Conservation (phyloP, 2,888 invertebrate species). For the Melinaea marsaeus region DNA sequence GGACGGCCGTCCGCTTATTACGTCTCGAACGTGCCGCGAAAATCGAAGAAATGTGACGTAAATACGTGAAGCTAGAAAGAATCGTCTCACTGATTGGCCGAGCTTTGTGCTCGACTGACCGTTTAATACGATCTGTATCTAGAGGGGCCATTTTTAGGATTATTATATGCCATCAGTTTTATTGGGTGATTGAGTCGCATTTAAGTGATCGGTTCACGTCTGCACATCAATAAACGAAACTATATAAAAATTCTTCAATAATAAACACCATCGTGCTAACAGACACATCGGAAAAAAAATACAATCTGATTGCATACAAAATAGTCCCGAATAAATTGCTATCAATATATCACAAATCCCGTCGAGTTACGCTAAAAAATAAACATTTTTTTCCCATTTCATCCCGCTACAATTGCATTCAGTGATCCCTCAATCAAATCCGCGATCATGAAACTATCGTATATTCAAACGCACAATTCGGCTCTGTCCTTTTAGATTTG, state of each 20-base stretch:
- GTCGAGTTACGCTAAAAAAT: slow-evolving; percentile 28
- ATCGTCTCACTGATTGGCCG: slow-evolving; percentile 69
- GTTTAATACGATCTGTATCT: slow-evolving; percentile 73
- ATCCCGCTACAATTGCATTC: slow-evolving; percentile 29
- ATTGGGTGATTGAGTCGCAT: slow-evolving; percentile 47
- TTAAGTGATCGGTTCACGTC: slow-evolving; percentile 34
- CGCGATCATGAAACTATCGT: slow-evolving; percentile 27
- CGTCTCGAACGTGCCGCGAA: slow-evolving; percentile 75
- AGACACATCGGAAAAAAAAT: slow-evolving; percentile 1
- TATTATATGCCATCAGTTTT: slow-evolving; percentile 66
- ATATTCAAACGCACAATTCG: slow-evolving; percentile 19
- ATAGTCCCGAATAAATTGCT: slow-evolving; percentile 22
- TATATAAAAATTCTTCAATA: background rate
- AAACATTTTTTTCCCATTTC: slow-evolving; percentile 30
- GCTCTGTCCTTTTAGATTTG: slow-evolving; percentile 12
- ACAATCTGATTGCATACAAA: slow-evolving; percentile 16
- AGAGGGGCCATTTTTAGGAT: slow-evolving; percentile 55
- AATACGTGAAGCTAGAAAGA: slow-evolving; percentile 69
- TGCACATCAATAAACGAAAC: slow-evolving; percentile 25
- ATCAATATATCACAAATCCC: slow-evolving; percentile 24
- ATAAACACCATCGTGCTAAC: background rate
- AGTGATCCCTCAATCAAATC: slow-evolving; percentile 33
- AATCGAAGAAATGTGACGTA: slow-evolving; percentile 77
- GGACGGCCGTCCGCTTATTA: slow-evolving; percentile 72
- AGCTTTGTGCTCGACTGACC: slow-evolving; percentile 70